Conservation (phyloP, 2,797 vertebrate genomes). For the Acanthurus lineatus region DNA sequence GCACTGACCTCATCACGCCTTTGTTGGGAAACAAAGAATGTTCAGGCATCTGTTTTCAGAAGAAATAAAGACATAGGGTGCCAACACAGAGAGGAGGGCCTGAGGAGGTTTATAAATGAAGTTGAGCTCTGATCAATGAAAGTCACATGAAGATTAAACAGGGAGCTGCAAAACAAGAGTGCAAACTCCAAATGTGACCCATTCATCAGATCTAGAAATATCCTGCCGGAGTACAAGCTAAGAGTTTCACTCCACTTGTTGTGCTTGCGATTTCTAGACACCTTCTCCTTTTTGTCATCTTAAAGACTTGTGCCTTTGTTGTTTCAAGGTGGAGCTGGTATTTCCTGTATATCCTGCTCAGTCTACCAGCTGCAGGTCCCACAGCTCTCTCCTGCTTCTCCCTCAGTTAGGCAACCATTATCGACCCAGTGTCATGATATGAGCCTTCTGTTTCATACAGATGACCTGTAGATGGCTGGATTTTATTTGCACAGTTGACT, state of each 20-base stretch:
- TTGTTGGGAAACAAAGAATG: slow-evolving; percentile 86
- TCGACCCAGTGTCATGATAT: background rate
- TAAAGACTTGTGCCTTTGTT: slow-evolving; percentile 62
- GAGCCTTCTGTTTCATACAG: background rate
- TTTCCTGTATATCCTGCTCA: slow-evolving; percentile 86
- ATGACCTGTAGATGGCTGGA: background rate
- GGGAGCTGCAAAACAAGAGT: slow-evolving; percentile 2
- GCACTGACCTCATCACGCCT: slow-evolving; percentile 80
- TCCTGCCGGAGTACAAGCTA: background rate
- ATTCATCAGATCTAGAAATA: background rate
- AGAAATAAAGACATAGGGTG: slow-evolving; percentile 75
- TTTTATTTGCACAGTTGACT: slow-evolving; percentile 13
- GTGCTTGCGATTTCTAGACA: slow-evolving; percentile 20
- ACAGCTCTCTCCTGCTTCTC: slow-evolving; percentile 33
- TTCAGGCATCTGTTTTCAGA: slow-evolving; percentile 83
- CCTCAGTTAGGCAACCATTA: slow-evolving; percentile 38
- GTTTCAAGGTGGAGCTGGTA: slow-evolving; percentile 82
- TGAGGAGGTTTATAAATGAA: slow-evolving; percentile 40
- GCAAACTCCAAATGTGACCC: background rate
- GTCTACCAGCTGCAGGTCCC: slow-evolving; percentile 46
- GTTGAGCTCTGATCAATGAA: slow-evolving; percentile 39
- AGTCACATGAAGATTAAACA: background rate
- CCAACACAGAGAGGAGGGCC: slow-evolving; percentile 50
- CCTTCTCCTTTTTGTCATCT: slow-evolving; percentile 48
- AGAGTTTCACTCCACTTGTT: background rate